A percentile compares a stretch with the other conserved stretches of the same genome.
phyloP scores from a whole-genome alignment of 2,888 invertebrate species.

The Drosophila demipolita region DNA sequence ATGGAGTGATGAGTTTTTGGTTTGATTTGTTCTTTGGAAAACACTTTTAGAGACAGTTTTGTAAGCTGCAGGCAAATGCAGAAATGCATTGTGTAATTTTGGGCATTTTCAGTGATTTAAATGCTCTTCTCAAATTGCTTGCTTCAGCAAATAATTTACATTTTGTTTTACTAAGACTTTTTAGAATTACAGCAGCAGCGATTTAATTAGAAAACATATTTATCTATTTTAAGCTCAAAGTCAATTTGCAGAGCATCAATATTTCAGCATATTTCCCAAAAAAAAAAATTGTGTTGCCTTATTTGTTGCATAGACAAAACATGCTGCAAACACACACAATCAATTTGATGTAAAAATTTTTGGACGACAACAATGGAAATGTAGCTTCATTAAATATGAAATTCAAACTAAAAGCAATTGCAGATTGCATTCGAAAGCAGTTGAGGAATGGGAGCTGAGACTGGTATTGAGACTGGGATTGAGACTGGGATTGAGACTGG shows the following conservation, averaged over 20 bases:
- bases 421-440: slow-evolving; percentile 51
- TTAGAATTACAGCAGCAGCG: too few relatives aligned
- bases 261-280: not conserved
- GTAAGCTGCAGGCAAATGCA: slow-evolving; percentile 29
- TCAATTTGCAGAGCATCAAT: slow-evolving; percentile 22
- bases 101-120: slow-evolving; percentile 14
- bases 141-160: not conserved
- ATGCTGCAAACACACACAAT: slow-evolving; percentile 45
- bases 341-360: slow-evolving; percentile 61
- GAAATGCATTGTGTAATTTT: slow-evolving; percentile 30
- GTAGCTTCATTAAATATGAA: slow-evolving; percentile 78
- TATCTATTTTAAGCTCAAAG: not conserved
- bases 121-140: slow-evolving; percentile 22
- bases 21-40: not conserved
- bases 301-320: slow-evolving; percentile 50
- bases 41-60: not conserved
- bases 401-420: slow-evolving; percentile 74
- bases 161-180: not conserved
- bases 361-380: slow-evolving; percentile 67
- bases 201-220: not conserved
- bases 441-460: slow-evolving; percentile 2
- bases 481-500: slow-evolving; percentile 23
- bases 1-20: not conserved
- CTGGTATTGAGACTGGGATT: slow-evolving; percentile 25
- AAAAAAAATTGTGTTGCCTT: slow-evolving; percentile 4